Evolutionary conservation across 2,113 vertebrate species (phyloP), one percentile per base, ranked within the genome.

Genomic region (Engystomops pustulosus): DNA sequence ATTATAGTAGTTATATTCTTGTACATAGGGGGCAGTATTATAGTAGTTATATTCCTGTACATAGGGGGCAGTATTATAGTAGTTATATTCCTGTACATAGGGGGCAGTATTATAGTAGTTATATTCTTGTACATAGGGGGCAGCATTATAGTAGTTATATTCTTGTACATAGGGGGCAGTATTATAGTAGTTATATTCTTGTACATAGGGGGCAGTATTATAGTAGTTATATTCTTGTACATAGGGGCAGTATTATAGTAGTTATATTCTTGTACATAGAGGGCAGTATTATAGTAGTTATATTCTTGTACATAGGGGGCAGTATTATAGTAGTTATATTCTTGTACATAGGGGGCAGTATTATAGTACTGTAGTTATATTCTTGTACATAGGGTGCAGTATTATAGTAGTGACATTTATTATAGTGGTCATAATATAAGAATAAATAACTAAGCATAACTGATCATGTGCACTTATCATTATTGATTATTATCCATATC

Each of bases 361-460:
- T 53, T n/a, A 53, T 53, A 58, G n/a, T 58, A n/a, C n/a, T n/a
- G n/a, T n/a, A 58, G 53, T 58, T 58, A 58, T 58, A 58, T 58
- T 58, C 53, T 58, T 23, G n/a, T 58, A 58, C 9, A 58, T 58
- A 23, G 53, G 53, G 14, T 1, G 7, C 53, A 58, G 53, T 58
- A 58, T 58, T 58, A 58, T 23, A 58, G 53, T 25, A 23, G 20
- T 23, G 23, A 58, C 25, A 58, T 58, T 23, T n/a, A 53, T 53
- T 53, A 53, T 41, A 41, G 38, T 41, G 8, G 38, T 41, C 8
- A 41, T 41, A 41, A 5, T n/a, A n/a, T n/a, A n/a, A n/a, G n/a
- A n/a, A n/a, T n/a, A n/a, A n/a, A n/a, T n/a, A n/a, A n/a, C n/a
- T n/a, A n/a, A n/a, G n/a, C n/a, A n/a, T n/a, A n/a, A n/a, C n/a